Base-by-base conservation (phyloP, 2,888 invertebrate genomes). In the Cyaniris semiargus region DNA sequence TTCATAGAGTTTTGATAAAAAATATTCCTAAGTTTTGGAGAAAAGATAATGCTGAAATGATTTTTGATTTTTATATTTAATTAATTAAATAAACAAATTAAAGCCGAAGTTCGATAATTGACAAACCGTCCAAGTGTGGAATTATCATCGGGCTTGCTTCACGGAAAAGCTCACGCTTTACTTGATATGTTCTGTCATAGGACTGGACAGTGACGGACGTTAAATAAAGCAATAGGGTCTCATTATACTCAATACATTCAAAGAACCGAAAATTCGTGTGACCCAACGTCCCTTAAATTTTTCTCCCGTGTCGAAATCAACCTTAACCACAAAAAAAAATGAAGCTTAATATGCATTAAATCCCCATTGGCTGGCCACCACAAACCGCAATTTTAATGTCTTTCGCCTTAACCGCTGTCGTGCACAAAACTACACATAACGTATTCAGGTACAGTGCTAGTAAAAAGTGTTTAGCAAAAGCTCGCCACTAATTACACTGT, bases 401-500 rank as follows among this genome's bases (percentile, higher is more conserved):
- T 53, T 53, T 18, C 15, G 53, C 53, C 53, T 53, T 53, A 53
- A 53, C 66, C 27, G 66, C 66, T 66, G 15, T 27, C 66, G 66
- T 66, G 66, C 66, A 2, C 27, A 60, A 60, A 66, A 13, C 18
- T 15, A 66, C 66, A 66, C 66, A 66, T 66, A 60, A 23, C 60
- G 60, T 60, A 66, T 66, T 66, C 66, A 66, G 66, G 66, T 66
- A 31, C 66, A 66, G 66, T 15, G 27, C 27, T 48, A 23, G 27
- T 18, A 74, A 74, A 74, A 21, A 74, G 48, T 53, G 53, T 74
- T 48, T 27, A 74, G 31, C 74, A 53, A 38, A 53, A 66, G 66
- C 66, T 31, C 66, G 27, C 66, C 53, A 53, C 53, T 48, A 74
- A 74, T 48, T 53, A 27, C 74, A 27, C 23, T 74, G 48, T 53